A percentile compares a stretch with the other conserved stretches of the same genome.
phyloP scores from a whole-genome alignment of 2,797 vertebrate species.

The Sebastolobus altivelis region DNA sequence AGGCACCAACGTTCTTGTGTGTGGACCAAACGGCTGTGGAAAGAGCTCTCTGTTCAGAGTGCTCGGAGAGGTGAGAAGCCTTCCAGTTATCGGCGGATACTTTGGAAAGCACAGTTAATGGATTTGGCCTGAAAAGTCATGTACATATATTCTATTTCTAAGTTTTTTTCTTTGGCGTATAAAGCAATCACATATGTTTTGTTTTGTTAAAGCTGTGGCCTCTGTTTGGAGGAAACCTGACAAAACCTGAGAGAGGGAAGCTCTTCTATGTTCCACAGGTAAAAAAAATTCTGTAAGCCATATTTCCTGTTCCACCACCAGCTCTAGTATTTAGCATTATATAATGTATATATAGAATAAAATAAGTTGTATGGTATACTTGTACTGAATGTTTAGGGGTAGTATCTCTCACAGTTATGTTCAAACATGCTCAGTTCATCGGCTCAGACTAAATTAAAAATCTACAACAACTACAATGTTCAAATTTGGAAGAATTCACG shows the following conservation, averaged over 20 bases:
- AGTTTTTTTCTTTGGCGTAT: not conserved
- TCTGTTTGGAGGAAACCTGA: conserved; percentile 94
- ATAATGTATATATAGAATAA: not conserved
- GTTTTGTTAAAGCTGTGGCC: conserved; percentile 91
- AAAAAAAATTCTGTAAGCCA: conserved; percentile 17
- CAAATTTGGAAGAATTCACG: not conserved
- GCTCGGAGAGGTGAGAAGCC: conserved; percentile 91
- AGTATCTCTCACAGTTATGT: not conserved
- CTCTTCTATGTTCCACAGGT: conserved; percentile 99
- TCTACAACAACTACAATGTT: not conserved
- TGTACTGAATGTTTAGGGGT: not conserved
- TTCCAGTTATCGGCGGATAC: not conserved
- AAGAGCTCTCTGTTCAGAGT: conserved; percentile 98
- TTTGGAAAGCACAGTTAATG: not conserved
- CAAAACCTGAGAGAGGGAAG: conserved; percentile 97
- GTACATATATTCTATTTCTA: accelerated
- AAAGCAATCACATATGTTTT: not conserved
- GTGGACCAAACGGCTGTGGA: conserved; percentile 97
- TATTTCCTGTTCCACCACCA: not conserved
- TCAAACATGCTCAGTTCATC: not conserved
- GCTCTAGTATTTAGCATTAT: not conserved
- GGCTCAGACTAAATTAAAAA: not conserved
- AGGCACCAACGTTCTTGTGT: conserved; percentile 96
- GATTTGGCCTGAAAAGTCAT: not conserved
- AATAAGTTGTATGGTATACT: not conserved